Conservation (phyloP, 2,113 vertebrate species). For the Oriolus oriolus region DNA sequence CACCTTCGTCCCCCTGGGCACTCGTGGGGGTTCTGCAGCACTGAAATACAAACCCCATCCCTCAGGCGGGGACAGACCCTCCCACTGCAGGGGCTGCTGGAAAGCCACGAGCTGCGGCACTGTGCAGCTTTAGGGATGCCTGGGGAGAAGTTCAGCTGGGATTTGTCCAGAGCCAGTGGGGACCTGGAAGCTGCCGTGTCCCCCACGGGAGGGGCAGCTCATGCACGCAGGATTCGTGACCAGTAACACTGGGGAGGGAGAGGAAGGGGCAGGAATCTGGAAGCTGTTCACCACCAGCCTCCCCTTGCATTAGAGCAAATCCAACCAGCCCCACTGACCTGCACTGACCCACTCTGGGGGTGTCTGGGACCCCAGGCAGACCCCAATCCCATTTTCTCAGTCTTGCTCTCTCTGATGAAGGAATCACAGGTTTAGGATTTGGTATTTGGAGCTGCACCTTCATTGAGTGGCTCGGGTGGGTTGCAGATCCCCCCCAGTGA, state of each 20-base stretch:
- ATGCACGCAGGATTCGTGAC: not conserved
- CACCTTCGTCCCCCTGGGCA: not conserved
- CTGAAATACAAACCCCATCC: accelerated
- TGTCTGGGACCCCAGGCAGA: not conserved
- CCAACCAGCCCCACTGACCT: not conserved
- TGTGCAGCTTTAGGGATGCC: too few species aligned
- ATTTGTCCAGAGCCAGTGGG: not conserved
- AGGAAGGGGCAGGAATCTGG: not conserved
- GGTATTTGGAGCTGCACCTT: not conserved
- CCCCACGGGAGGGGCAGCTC: not conserved
- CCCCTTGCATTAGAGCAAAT: not conserved
- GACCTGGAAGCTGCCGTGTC: accelerated
- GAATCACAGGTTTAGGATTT: accelerated
- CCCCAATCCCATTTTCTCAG: not conserved
- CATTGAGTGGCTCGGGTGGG: not conserved
- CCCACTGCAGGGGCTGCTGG: not conserved
- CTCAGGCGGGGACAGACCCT: not conserved
- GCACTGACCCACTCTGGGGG: not conserved
- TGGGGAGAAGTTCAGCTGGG: not conserved
- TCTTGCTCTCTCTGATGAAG: not conserved
- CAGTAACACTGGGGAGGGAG: not conserved
- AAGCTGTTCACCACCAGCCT: not conserved
- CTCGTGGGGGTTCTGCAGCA: accelerated
- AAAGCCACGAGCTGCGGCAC: not conserved
- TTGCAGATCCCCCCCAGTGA: too few species aligned